phyloP scores from a whole-genome alignment of 1,140 invertebrate genomes.

The Drosophila saltans region DNA sequence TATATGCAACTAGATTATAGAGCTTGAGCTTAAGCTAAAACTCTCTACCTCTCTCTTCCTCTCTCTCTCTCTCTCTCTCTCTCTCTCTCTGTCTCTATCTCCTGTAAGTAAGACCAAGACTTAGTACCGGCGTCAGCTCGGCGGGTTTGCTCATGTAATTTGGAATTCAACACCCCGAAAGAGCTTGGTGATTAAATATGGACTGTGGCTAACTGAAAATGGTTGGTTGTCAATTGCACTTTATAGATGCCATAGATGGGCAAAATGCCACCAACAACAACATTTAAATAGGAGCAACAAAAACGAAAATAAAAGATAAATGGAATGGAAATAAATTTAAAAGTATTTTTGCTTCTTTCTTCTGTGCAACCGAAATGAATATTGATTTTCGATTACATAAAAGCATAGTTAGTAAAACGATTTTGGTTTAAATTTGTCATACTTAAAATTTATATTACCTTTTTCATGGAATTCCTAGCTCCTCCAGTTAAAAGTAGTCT shows the following conservation, averaged over 20 bases:
- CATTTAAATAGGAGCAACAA: background rate
- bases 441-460: too few relatives aligned
- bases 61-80: background rate
- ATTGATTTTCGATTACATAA: background rate
- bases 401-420: too few relatives aligned
- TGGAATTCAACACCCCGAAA: conserved; percentile 75
- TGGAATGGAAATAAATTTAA: background rate
- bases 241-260: conserved; percentile 56
- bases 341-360: background rate
- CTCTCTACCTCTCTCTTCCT: background rate
- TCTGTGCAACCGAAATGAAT: background rate
- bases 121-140: conserved; percentile 27
- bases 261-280: conserved; percentile 45
- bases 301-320: background rate
- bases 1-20: conserved; percentile 77
- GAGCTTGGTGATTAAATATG: conserved; percentile 51
- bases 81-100: background rate
- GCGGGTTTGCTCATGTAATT: conserved; percentile 62
- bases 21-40: conserved; percentile 19
- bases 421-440: too few relatives aligned
- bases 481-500: too few relatives aligned
- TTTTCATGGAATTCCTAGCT: too few relatives aligned
- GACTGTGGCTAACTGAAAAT: conserved; percentile 57
- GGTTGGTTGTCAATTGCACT: conserved; percentile 65
- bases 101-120: conserved; percentile 7